A percentile compares a stretch with the other conserved stretches of the same genome.
phyloP scores from a whole-genome alignment of 2,888 invertebrate species.

The Nycteola revayana region DNA sequence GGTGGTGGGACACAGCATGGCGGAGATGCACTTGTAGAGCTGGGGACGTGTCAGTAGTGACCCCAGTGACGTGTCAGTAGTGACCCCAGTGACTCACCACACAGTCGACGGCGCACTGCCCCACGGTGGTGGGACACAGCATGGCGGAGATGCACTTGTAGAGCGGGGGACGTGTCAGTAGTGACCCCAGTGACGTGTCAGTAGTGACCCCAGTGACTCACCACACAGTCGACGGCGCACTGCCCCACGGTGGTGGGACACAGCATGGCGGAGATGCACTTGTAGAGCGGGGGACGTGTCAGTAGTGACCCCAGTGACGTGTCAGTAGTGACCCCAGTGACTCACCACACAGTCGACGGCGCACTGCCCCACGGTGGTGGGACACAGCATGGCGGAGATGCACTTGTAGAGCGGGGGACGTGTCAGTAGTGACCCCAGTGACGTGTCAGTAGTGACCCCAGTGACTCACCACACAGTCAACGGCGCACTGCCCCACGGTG shows the following conservation, averaged over 20 bases:
- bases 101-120: conserved; percentile 95
- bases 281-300: conserved; percentile 91
- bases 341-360: conserved; percentile 93
- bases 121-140: conserved; percentile 95
- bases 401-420: conserved; percentile 93
- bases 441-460: no score
- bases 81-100: conserved; percentile 89
- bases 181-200: no score
- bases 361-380: conserved; percentile 95
- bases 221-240: conserved; percentile 94
- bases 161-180: no score
- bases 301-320: no score
- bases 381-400: conserved; percentile 94
- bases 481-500: conserved; percentile 93
- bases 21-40: conserved; percentile 93
- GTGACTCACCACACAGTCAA: conserved; percentile 93
- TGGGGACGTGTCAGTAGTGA: no score
- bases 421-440: no score
- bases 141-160: conserved; percentile 94
- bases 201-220: no score
- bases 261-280: conserved; percentile 93
- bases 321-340: no score
- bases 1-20: conserved; percentile 95
- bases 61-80: no score
- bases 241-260: conserved; percentile 97